phyloP scores from a whole-genome alignment of 2,888 invertebrate genomes.

The Melinaea marsaeus region DNA sequence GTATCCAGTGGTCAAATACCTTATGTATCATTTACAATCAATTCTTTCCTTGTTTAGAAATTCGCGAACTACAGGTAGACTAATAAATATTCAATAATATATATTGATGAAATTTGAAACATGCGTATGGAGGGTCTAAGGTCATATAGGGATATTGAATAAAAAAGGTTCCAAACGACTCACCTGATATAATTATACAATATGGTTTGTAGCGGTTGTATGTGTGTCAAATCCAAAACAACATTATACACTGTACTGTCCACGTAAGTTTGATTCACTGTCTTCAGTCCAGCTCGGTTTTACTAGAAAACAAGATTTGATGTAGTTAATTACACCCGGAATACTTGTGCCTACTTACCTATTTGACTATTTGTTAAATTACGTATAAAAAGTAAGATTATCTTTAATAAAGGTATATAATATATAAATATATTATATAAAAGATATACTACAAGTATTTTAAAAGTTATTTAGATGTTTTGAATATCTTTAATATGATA shows the following conservation, averaged over 20 bases:
- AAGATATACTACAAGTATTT: too few species aligned
- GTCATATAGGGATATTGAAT: background rate
- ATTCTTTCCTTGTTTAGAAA: too few species aligned
- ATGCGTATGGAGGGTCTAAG: background rate
- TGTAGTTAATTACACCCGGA: slow-evolving; percentile 5
- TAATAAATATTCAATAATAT: too few species aligned
- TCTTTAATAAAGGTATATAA: too few species aligned
- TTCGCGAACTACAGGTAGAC: too few species aligned
- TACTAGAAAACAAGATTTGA: slow-evolving; percentile 37
- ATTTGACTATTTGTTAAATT: background rate
- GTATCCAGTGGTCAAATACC: slow-evolving; percentile 10
- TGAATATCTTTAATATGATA: background rate
- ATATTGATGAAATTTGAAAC: background rate
- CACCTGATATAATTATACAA: slow-evolving; percentile 39
- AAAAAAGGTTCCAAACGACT: slow-evolving; percentile 26
- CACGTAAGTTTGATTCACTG: slow-evolving; percentile 36
- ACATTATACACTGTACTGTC: slow-evolving; percentile 47
- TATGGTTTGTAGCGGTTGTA: slow-evolving; percentile 34
- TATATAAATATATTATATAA: too few species aligned
- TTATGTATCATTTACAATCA: background rate
- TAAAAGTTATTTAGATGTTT: background rate
- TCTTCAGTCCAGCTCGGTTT: slow-evolving; percentile 30
- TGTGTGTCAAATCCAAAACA: slow-evolving; percentile 48
- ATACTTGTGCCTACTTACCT: slow-evolving; percentile 5
- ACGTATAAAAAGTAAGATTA: too few species aligned